Evolutionary conservation across 2,797 vertebrate genomes (phyloP), one percentile per base, ranked within the genome.

Genomic region (Mus spretus): DNA sequence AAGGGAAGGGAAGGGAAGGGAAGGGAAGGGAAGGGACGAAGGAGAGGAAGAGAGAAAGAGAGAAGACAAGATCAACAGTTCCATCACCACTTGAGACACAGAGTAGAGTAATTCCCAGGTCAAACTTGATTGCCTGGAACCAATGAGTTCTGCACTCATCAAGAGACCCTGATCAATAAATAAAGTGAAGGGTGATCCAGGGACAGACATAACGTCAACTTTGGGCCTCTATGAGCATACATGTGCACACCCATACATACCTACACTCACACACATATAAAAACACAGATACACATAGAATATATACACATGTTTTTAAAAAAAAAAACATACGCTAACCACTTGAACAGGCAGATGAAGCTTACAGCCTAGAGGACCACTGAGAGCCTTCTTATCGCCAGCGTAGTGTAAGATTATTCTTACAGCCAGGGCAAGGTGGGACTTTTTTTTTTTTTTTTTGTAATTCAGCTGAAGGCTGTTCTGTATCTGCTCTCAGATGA

Each of bases 401-500:
- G 37, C 34, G 31, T 6, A 5, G 24, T 11, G 44, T 24, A 61
- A 28, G 61, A 44, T 24, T 14, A 4, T 57, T 5, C 40, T 24
- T 13, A 44, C 15, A 20, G 7, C 4, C 1, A 14, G 6, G 12
- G 47, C 14, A 10, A 10, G 14, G 53, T 34, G 55, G 57, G 81
- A 22, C n/a, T 1, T n/a, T 1, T 50, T 22, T 6, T 12, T 34
- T 22, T 22, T 22, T 34, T n/a, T 57, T 80, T 57, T 24, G 9
- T 13, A 55, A 19, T 19, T 6, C 0, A 1, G 55, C 15, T 8
- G 10, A 12, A 65, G 80, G 24, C 2, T 6, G 1, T 14, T 9
- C 3, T 1, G 0, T 1, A 0, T 13, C 5, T 3, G 1, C 4
- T n/a, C 34, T 4, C 14, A 5, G 8, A 19, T 6, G 0, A 55